Base-by-base conservation (phyloP, 2,888 invertebrate genomes). In the Melieria omissa region DNA sequence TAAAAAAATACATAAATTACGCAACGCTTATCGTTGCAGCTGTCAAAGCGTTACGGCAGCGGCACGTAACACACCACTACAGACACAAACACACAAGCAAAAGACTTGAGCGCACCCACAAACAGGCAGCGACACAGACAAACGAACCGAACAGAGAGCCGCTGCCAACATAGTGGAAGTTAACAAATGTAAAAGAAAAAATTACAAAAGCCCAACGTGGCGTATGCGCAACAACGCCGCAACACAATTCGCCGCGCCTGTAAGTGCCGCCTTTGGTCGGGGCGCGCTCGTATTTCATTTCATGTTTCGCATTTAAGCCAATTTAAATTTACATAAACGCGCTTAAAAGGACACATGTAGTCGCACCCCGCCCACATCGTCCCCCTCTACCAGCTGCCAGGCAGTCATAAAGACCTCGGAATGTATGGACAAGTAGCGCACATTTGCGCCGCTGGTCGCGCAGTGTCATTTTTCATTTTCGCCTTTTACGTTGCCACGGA, bases 241-340 rank as follows among this genome's bases (percentile, higher is more conserved):
- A 12, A n/a, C 52, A 52, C 5, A 12, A 14, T n/a, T 52, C 52
- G 12, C 14, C n/a, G 9, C 14, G 52, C 52, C 10, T 9, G 8
- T 29, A 45, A 9, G 54, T 54, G 9, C 6, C 12, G 4, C 42
- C n/a, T 29, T 60, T 14, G 44, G 46, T 62, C 8, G 55, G 45
- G 10, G 55, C n/a, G 12, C n/a, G 12, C 10, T 16, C 3, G 29
- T 16, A 52, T 42, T 41, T 64, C n/a, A 3, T 64, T 46, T 29
- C 45, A 6, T 46, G 16, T 29, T n/a, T 4, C 9, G 16, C 57
- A 57, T 57, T 65, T 46, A 65, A 55, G 41, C 45, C 65, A 65
- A 65, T 65, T 57, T 57, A 46, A 47, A 65, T 65, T 65, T 57
- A 57, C 55, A 65, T 57, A 57, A 65, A 46, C 12, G 12, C 57